Evolutionary conservation across 2,888 invertebrate genomes (phyloP).

Genomic region (Drosophila niveifrons): DNA sequence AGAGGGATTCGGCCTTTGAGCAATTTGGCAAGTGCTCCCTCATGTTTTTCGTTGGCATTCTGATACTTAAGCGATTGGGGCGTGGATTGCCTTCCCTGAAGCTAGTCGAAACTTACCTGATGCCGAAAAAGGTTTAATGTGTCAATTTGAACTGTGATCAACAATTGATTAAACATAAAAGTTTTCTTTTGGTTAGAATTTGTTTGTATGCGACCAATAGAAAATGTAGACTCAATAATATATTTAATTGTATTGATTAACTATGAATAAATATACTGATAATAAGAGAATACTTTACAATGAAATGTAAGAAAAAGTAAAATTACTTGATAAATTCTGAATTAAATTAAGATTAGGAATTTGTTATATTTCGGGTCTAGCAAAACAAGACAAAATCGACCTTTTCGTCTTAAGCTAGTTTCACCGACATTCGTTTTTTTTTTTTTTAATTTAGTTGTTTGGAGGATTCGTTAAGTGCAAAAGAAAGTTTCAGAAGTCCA

Average conservation of each 20-base stretch:
- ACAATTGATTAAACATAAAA: too few relatives aligned
- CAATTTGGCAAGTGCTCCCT: conserved; percentile 29
- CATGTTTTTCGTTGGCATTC: conserved; percentile 20
- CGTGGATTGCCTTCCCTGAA: conserved; percentile 15
- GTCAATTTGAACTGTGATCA: neutral
- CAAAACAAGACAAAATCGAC: too few relatives aligned
- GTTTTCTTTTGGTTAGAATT: too few relatives aligned
- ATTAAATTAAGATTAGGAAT: too few relatives aligned
- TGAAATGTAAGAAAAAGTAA: too few relatives aligned
- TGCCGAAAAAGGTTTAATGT: conserved; percentile 5
- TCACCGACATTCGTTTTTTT: neutral
- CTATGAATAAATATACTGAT: too few relatives aligned
- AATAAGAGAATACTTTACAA: too few relatives aligned
- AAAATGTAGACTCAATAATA: too few relatives aligned
- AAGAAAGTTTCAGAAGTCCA: conserved; percentile 3
- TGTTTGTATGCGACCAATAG: too few relatives aligned
- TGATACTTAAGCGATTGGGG: conserved; percentile 31
- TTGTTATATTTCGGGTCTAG: too few relatives aligned
- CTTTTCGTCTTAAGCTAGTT: neutral
- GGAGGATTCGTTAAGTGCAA: neutral
- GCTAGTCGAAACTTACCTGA: conserved; percentile 6
- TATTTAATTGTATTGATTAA: too few relatives aligned
- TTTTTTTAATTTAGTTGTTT: conserved; percentile 4
- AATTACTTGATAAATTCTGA: too few relatives aligned
- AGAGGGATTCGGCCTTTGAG: neutral